Evolutionary conservation across 2,888 invertebrate species (phyloP).

Genomic region (Drosophila koepferae): DNA sequence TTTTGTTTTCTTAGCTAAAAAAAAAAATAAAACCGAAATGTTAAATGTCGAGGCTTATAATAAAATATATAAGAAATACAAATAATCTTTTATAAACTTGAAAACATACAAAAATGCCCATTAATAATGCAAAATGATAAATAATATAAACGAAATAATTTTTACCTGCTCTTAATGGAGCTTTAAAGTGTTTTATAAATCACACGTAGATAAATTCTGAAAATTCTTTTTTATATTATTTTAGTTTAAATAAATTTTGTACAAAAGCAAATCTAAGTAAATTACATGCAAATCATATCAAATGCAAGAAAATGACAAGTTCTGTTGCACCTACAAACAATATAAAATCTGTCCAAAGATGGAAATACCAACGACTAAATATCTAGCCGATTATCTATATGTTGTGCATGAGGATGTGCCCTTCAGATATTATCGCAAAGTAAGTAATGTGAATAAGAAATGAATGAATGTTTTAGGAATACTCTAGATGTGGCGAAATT

Average conservation of each 20-base stretch:
- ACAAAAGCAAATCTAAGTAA: slow-evolving; percentile 28
- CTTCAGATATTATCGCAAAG: slow-evolving; percentile 85
- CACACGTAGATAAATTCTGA: neutral
- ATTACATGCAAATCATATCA: slow-evolving; percentile 65
- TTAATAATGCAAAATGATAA: slow-evolving; percentile 5
- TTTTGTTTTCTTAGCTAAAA: slow-evolving; percentile 29
- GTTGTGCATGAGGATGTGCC: slow-evolving; percentile 85
- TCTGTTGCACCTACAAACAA: slow-evolving; percentile 82
- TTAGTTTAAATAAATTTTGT: slow-evolving; percentile 13
- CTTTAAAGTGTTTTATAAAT: neutral
- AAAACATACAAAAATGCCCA: slow-evolving; percentile 7
- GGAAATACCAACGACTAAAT: slow-evolving; percentile 85
- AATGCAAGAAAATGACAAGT: slow-evolving; percentile 85
- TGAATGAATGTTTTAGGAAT: neutral
- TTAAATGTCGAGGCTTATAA: slow-evolving; percentile 42
- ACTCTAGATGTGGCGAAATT: neutral
- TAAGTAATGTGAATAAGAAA: slow-evolving; percentile 68
- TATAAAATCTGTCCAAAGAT: slow-evolving; percentile 85
- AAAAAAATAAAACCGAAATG: slow-evolving; percentile 18
- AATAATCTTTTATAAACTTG: slow-evolving; percentile 9
- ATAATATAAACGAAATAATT: slow-evolving; percentile 5
- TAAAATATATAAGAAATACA: slow-evolving; percentile 12
- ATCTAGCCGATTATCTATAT: slow-evolving; percentile 85
- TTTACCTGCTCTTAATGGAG: neutral
- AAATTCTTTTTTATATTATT: slow-evolving; percentile 12